Evolutionary conservation across 2,113 vertebrate genomes (phyloP).

Genomic region (Platycercus adscitus): DNA sequence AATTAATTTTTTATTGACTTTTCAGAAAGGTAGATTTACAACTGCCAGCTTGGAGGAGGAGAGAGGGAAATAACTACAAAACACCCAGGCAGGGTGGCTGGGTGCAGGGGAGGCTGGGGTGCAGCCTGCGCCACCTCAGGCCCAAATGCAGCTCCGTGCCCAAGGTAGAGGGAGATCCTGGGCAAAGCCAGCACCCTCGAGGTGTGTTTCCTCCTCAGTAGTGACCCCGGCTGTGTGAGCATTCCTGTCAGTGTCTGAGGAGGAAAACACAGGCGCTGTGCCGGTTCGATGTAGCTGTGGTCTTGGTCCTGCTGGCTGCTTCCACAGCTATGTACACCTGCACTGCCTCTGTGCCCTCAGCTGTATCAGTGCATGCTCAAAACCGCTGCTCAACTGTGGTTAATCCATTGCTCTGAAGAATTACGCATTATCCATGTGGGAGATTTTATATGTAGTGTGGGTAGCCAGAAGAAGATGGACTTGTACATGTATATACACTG

Average conservation of each 20-base stretch:
- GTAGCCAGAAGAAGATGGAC: not conserved
- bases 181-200: not conserved
- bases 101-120: not conserved
- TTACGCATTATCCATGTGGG: accelerated
- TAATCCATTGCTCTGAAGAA: not conserved
- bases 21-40: slow-evolving; percentile 57
- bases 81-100: not conserved
- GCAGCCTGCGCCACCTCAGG: not conserved
- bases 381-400: not conserved
- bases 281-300: accelerated
- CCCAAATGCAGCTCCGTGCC: not conserved
- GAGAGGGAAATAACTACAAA: slow-evolving; percentile 14
- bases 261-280: not conserved
- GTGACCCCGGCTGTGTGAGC: accelerated
- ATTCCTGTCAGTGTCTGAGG: accelerated
- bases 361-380: not conserved
- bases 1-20: slow-evolving; percentile 67
- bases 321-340: not conserved
- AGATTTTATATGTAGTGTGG: not conserved
- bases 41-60: not conserved
- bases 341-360: not conserved
- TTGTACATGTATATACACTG: accelerated
- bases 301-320: not conserved
- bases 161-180: accelerated
- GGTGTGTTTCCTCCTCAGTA: not conserved